phyloP scores from a whole-genome alignment of 2,888 invertebrate species.

The Hyposoter didymator region DNA sequence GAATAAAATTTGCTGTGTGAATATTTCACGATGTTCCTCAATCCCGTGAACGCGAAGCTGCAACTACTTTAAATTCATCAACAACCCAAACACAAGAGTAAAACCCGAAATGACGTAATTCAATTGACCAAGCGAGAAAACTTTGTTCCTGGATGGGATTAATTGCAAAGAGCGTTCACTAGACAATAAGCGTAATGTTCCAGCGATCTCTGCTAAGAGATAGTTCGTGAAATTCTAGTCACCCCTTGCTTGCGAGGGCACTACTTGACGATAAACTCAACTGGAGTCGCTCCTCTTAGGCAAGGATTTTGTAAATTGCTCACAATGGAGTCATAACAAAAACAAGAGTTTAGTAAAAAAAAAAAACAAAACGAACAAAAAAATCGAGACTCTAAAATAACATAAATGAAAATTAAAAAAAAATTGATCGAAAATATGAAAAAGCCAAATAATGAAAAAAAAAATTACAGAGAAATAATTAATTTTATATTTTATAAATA shows the following conservation, averaged over 20 bases:
- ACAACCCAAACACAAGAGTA: not conserved
- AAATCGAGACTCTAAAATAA: too few relatives aligned
- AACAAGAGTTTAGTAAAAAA: not conserved
- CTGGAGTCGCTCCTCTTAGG: not conserved
- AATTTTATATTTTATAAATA: too few relatives aligned
- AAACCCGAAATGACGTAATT: conserved; percentile 5
- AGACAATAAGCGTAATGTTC: conserved; percentile 10
- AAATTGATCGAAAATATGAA: too few relatives aligned
- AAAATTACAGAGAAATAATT: too few relatives aligned
- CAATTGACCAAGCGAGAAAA: conserved; percentile 9
- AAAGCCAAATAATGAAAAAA: too few relatives aligned
- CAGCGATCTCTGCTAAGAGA: not conserved
- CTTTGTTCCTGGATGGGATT: conserved; percentile 29
- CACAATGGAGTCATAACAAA: not conserved
- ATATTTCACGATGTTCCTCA: not conserved
- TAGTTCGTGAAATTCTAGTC: not conserved
- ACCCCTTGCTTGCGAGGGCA: not conserved
- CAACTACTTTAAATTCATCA: conserved; percentile 19
- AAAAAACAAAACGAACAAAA: too few relatives aligned
- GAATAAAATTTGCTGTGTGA: not conserved
- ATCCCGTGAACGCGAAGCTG: not conserved
- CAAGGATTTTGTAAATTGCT: not conserved
- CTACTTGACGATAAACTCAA: not conserved
- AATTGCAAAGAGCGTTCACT: conserved; percentile 14
- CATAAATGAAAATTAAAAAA: too few relatives aligned